A percentile compares a stretch with the other conserved stretches of the same genome.
phyloP scores from a whole-genome alignment of 2,888 invertebrate genomes.

The Leptarthrus brevirostris region DNA sequence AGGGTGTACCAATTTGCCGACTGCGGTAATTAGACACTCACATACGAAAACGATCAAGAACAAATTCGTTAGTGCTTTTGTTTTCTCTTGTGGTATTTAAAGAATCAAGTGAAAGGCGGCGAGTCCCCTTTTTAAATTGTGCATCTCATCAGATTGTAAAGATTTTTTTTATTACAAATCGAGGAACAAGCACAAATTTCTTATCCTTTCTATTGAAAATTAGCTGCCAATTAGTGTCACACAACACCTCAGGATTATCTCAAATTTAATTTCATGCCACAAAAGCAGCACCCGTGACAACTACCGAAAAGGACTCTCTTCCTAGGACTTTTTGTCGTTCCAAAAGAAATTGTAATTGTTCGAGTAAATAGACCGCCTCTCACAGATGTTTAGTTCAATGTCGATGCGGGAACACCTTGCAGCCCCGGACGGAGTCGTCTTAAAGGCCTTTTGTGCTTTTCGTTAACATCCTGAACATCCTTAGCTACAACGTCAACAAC shows the following conservation, averaged over 20 bases:
- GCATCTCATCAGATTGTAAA: too few species aligned
- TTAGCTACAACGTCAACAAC: slow-evolving; percentile 2
- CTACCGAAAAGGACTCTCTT: not conserved
- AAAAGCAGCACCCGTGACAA: too few species aligned
- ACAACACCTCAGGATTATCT: too few species aligned
- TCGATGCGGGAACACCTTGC: not conserved
- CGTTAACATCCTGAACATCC: not conserved
- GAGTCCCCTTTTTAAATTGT: too few species aligned
- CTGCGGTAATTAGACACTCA: slow-evolving; percentile 23
- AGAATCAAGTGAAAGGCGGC: too few species aligned
- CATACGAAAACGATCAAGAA: slow-evolving; percentile 12
- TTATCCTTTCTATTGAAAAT: too few species aligned
- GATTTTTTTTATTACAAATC: too few species aligned
- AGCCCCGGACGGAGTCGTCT: not conserved
- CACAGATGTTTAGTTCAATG: slow-evolving; percentile 2
- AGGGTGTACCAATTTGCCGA: slow-evolving; percentile 3
- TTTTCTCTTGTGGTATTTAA: not conserved
- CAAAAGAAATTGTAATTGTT: not conserved
- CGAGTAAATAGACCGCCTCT: slow-evolving; percentile 19
- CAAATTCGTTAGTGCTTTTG: not conserved
- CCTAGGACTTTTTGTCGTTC: not conserved
- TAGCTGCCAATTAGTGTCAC: too few species aligned
- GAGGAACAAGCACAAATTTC: too few species aligned
- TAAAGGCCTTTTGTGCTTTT: too few species aligned
- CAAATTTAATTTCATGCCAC: too few species aligned